Evolutionary conservation across 2,888 invertebrate species (phyloP).

Genomic region (Eulithis testata): DNA sequence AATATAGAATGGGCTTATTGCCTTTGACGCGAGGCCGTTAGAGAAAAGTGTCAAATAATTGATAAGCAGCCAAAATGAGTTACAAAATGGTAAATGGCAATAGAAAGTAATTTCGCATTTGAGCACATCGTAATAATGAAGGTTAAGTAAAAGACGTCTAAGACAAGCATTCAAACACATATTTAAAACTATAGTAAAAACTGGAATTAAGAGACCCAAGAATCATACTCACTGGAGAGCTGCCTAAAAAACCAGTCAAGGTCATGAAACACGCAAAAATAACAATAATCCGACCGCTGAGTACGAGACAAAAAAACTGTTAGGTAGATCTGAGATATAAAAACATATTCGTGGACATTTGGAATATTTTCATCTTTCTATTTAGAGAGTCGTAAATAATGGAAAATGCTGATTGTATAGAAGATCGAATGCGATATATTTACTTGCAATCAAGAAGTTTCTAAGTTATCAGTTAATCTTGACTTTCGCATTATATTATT

Average conservation of each 20-base stretch:
- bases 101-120: conserved; percentile 26
- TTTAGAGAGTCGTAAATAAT: too few relatives aligned
- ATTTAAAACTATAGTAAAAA: too few relatives aligned
- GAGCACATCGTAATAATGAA: conserved; percentile 43
- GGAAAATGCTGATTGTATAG: too few relatives aligned
- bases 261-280: background rate
- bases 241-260: background rate
- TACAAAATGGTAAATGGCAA: conserved; percentile 3
- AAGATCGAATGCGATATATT: too few relatives aligned
- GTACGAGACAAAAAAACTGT: background rate
- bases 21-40: background rate
- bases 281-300: background rate
- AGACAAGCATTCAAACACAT: too few relatives aligned
- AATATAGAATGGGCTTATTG: background rate
- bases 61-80: conserved; percentile 26
- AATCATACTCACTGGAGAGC: background rate
- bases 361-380: too few relatives aligned
- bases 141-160: conserved; percentile 18
- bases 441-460: too few relatives aligned
- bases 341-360: too few relatives aligned
- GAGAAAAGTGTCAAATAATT: conserved; percentile 10
- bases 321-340: background rate
- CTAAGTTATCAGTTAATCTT: too few relatives aligned
- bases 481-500: too few relatives aligned
- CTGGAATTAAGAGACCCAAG: background rate